phyloP scores from a whole-genome alignment of 2,888 invertebrate genomes.

The Lithophane semibrunnea region DNA sequence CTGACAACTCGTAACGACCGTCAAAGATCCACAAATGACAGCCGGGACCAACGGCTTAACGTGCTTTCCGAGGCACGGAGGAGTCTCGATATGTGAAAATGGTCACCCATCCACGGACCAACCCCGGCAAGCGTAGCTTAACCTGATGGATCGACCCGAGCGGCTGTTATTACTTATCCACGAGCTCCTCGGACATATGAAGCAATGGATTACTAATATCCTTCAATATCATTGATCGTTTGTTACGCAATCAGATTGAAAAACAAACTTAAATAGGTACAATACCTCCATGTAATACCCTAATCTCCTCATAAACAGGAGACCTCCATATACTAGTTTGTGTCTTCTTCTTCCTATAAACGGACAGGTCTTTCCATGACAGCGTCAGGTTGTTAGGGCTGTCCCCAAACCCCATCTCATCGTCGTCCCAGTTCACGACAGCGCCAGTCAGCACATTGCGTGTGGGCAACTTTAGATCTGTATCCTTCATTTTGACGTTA shows the following conservation, averaged over 20 bases:
- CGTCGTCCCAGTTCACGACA: constrained; percentile 87
- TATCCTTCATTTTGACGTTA: constrained; percentile 79
- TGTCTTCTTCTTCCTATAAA: constrained; percentile 86
- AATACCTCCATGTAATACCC: constrained; percentile 90
- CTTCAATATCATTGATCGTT: too few species aligned
- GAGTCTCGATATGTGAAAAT: too few species aligned
- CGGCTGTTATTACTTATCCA: too few species aligned
- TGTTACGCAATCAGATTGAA: not conserved
- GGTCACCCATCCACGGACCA: too few species aligned
- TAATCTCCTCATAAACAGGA: constrained; percentile 86
- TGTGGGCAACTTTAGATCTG: constrained; percentile 80
- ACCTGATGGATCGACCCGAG: too few species aligned
- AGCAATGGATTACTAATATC: too few species aligned
- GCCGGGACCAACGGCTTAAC: too few species aligned
- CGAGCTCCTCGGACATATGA: too few species aligned
- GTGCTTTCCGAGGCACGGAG: too few species aligned
- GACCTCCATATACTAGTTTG: constrained; percentile 88
- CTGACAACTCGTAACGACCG: too few species aligned
- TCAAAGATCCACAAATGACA: too few species aligned
- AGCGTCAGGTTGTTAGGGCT: constrained; percentile 85
- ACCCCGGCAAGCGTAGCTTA: too few species aligned
- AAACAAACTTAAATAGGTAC: constrained; percentile 18
- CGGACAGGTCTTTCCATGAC: constrained; percentile 89
- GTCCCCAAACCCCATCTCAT: constrained; percentile 81
- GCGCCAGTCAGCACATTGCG: constrained; percentile 86